These are phyloP conservation scores for Gryllus longicercus DNA, from an alignment of 2,888 invertebrate species.

Conservation along the genomic window DNA sequence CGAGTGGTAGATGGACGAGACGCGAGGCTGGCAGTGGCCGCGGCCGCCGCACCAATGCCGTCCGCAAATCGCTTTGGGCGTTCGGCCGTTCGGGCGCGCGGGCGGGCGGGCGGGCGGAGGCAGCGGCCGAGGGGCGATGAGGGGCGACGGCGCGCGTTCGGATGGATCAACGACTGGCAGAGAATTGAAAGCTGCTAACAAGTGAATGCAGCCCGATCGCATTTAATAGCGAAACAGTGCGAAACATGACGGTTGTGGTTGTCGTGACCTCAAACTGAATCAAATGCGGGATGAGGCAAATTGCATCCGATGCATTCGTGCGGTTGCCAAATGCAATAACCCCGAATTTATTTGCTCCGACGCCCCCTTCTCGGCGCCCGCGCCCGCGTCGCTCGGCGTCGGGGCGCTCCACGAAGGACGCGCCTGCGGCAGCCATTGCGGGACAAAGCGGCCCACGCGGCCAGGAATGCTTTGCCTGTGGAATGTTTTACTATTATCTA, in stretches of 20 bases:
- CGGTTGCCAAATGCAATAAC: conserved; percentile 24
- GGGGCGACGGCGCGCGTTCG: neutral
- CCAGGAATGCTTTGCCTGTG: too few relatives aligned
- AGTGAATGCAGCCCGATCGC: neutral
- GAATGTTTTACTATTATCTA: too few relatives aligned
- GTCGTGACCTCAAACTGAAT: neutral
- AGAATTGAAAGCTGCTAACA: conserved; percentile 2
- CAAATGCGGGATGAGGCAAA: conserved; percentile 5
- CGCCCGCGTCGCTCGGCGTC: neutral
- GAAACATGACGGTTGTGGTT: conserved; percentile 5
- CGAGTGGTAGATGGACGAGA: too few relatives aligned
- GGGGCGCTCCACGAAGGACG: too few relatives aligned
- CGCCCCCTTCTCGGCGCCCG: neutral
- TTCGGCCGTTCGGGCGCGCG: neutral
- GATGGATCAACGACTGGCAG: neutral
- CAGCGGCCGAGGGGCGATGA: neutral
- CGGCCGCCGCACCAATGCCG: neutral
- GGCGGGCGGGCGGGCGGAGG: neutral
- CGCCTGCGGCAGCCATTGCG: too few relatives aligned
- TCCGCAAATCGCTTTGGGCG: neutral
- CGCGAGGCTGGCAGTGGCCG: too few relatives aligned
- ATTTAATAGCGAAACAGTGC: conserved; percentile 17
- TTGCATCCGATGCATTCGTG: conserved; percentile 12
- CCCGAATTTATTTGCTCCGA: conserved; percentile 20
- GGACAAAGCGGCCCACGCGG: too few relatives aligned